A percentile compares a stretch with the other conserved stretches of the same genome.
phyloP scores from a whole-genome alignment of 2,113 vertebrate genomes.

The Callithrix jacchus region DNA sequence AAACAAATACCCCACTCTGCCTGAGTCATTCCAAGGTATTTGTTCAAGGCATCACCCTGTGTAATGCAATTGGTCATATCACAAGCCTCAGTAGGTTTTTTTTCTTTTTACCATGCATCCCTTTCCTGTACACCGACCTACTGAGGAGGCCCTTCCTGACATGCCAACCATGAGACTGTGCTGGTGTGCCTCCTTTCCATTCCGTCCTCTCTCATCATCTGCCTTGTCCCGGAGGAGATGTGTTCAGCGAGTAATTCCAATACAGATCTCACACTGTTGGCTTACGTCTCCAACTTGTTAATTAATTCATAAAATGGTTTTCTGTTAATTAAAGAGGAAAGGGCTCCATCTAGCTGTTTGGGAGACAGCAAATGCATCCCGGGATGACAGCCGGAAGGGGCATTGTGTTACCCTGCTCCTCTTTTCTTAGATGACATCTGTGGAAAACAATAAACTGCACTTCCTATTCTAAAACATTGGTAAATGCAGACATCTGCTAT shows the following conservation, averaged over 20 bases:
- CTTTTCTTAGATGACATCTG: background rate
- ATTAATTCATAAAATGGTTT: conserved; percentile 39
- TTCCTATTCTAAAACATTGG: background rate
- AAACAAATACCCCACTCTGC: background rate
- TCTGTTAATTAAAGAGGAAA: conserved; percentile 67
- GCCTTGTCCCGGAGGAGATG: background rate
- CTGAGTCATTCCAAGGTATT: background rate
- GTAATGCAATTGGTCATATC: rapidly evolving
- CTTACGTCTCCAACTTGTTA: background rate
- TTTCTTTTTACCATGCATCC: background rate
- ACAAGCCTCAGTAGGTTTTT: background rate
- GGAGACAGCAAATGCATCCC: conserved; percentile 26
- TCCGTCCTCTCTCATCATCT: background rate
- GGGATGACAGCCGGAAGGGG: background rate
- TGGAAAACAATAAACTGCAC: background rate
- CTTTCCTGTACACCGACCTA: background rate
- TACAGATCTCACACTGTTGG: background rate
- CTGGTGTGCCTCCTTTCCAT: background rate
- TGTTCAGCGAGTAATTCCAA: background rate
- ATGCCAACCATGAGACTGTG: background rate
- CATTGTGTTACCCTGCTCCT: background rate
- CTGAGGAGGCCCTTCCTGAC: background rate
- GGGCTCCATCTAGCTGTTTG: conserved; percentile 77
- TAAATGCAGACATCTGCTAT: background rate
- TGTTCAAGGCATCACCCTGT: background rate